phyloP scores from a whole-genome alignment of 2,888 invertebrate species.

The Frankliniella fusca region DNA sequence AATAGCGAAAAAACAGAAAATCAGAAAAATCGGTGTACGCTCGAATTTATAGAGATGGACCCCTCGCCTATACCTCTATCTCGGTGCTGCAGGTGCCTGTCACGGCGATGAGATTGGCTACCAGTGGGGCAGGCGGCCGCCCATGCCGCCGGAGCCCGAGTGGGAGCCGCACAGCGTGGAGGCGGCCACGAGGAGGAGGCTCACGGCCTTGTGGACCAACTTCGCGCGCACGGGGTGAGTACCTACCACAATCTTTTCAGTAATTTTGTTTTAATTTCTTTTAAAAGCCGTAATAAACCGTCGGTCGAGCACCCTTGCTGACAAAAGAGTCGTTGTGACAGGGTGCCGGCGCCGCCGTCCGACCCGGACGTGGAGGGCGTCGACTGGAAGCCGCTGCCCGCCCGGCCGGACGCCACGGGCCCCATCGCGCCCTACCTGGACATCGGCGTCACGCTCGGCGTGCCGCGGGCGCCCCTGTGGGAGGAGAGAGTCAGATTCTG shows the following conservation, averaged over 20 bases:
- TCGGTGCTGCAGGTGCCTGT: constrained; percentile 19
- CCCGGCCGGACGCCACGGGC: neutral
- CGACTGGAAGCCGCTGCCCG: neutral
- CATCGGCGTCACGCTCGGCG: neutral
- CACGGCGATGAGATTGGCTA: constrained; percentile 30
- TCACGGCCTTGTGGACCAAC: constrained; percentile 3
- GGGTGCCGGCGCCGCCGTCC: neutral
- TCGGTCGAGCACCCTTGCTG: no score
- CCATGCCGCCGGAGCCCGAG: constrained; percentile 7
- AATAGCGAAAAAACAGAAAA: no score
- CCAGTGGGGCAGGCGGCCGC: constrained; percentile 7
- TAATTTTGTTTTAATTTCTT: neutral
- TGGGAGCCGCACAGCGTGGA: constrained; percentile 13
- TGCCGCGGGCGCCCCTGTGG: neutral
- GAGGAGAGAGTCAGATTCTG: neutral
- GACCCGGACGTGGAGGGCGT: neutral
- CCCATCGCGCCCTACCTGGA: constrained; percentile 3
- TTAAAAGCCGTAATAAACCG: neutral
- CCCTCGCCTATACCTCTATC: neutral
- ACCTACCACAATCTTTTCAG: no score
- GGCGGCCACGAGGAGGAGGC: neutral
- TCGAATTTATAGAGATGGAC: neutral
- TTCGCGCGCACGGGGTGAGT: constrained; percentile 7
- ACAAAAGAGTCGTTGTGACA: neutral
- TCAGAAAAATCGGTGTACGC: no score